Evolutionary conservation across 1,140 invertebrate species (phyloP), one percentile per base, ranked within the genome.

Genomic region (Linepithema humile): DNA sequence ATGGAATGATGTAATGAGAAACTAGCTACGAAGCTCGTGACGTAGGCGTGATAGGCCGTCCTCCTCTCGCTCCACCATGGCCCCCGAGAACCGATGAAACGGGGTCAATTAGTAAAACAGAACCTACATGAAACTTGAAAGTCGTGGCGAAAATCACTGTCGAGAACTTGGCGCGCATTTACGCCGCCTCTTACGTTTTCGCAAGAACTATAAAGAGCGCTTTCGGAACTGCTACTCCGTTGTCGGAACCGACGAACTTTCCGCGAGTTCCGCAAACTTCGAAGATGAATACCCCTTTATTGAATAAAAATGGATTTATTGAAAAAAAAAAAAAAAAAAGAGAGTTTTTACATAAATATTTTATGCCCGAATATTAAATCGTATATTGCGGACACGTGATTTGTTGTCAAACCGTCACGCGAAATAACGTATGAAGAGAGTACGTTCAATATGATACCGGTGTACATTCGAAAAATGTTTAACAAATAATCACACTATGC

Each of bases 51-150:
- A 64, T 48, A 83, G 26, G n/a, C 15, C 43, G 5, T 7, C 72
- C 26, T 40, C n/a, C 3, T 75, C 26, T 12, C 15, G 15, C 43
- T 17, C 26, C 26, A 50, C 35, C 4, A 23, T n/a, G 38, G 17
- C 60, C 23, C 35, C 17, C 23, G 20, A 67, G 38, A 48, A 60
- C 53, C 83, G 38, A 55, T 73, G 78, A 86, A 87, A 87, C 50
- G 77, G 45, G 86, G 86, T 87, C 85, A 86, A 86, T 86, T 83
- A 78, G 78, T 83, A 59, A 83, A 77, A 72, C 77, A 40, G 84
- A 57, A 80, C 45, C 62, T 40, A 69, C 48, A 43, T 43, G 64
- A 80, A 80, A 69, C 50, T 80, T 65, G 64, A 80, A 78, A 78
- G 62, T 50, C 23, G 29, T 48, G 62, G 48, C 12, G 75, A 43